Evolutionary conservation across 2,113 vertebrate species (phyloP), one percentile per base, ranked within the genome.

Genomic region (Craseonycteris thonglongyai): DNA sequence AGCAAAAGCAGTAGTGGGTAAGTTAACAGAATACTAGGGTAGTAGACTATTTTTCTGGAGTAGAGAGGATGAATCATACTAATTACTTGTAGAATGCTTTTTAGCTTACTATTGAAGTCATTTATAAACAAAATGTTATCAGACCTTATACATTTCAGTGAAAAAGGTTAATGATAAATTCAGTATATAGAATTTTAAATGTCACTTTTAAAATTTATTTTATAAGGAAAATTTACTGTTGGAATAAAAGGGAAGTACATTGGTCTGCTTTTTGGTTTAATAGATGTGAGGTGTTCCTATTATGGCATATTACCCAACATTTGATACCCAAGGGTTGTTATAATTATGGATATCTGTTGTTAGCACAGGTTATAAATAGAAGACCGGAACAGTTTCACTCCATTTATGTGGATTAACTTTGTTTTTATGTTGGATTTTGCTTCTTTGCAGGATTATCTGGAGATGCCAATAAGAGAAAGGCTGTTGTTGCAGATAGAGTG

Each of bases 1-100:
- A 86, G 99, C 99, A 56, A 99, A 99, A 96, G 99, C 99, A 91
- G 99, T 99, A 56, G 98, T 99, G 78, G 99, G 99, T 99, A 97
- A 97, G 99, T 98, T n/a, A 68, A 69, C 38, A 49, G 63, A 83
- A 30, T 45, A 40, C 58, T 1, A 2, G 22, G 16, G 2, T 47
- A n/a, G 65, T 42, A 15, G 42, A 47, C 35, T 40, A 3, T 74
- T 71, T 59, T 75, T 40, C 35, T 68, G 49, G 42, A 79, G 61
- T 51, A 68, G 83, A 68, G 56, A 47, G 19, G 84, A 84, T 63
- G 58, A 69, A 33, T 63, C 71, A 13, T 90, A 19, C 16, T 83
- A 15, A 66, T 74, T 35, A 61, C 38, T 65, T 15, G 58, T 24
- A 79, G 38, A 38, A 54, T 35, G 59, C 40, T 65, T 85, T 66